phyloP scores from a whole-genome alignment of 2,797 vertebrate species.

The Gambelia wislizenii region DNA sequence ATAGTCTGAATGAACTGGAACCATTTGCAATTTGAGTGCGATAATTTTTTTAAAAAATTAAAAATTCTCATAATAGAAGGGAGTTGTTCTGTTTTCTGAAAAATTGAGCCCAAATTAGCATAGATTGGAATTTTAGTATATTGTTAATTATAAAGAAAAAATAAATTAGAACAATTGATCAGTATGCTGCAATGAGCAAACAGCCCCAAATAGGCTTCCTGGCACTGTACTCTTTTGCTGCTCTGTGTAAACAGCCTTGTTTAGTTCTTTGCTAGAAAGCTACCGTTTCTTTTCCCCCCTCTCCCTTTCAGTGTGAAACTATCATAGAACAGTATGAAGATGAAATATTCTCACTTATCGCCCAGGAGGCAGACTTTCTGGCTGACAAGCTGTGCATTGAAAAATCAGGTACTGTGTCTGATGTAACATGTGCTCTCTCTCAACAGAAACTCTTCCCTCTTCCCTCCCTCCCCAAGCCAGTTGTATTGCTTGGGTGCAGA shows the following conservation, averaged over 20 bases:
- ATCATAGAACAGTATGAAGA: slow-evolving; percentile 91
- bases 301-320: slow-evolving; percentile 84
- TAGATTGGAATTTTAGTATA: slow-evolving; percentile 53
- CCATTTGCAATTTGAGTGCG: slow-evolving; percentile 15
- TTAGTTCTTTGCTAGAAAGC: slow-evolving; percentile 37
- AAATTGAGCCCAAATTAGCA: slow-evolving; percentile 54
- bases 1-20: slow-evolving; percentile 16
- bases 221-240: slow-evolving; percentile 53
- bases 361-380: slow-evolving; percentile 78
- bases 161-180: slow-evolving; percentile 51
- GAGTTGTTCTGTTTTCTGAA: neutral
- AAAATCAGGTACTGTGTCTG: slow-evolving; percentile 89
- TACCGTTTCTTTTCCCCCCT: slow-evolving; percentile 18
- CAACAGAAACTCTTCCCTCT: slow-evolving; percentile 77
- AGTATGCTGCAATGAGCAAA: slow-evolving; percentile 69
- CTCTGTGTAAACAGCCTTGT: slow-evolving; percentile 50
- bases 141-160: slow-evolving; percentile 32
- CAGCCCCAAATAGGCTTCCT: slow-evolving; percentile 74
- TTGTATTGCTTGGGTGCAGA: slow-evolving; percentile 66
- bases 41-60: slow-evolving; percentile 19
- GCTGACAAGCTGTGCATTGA: slow-evolving; percentile 87
- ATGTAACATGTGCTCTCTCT: slow-evolving; percentile 74
- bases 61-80: neutral
- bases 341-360: slow-evolving; percentile 86
- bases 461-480: slow-evolving; percentile 66